Evolutionary conservation across 2,113 vertebrate species (phyloP).

Genomic region (Chrysemys picta): DNA sequence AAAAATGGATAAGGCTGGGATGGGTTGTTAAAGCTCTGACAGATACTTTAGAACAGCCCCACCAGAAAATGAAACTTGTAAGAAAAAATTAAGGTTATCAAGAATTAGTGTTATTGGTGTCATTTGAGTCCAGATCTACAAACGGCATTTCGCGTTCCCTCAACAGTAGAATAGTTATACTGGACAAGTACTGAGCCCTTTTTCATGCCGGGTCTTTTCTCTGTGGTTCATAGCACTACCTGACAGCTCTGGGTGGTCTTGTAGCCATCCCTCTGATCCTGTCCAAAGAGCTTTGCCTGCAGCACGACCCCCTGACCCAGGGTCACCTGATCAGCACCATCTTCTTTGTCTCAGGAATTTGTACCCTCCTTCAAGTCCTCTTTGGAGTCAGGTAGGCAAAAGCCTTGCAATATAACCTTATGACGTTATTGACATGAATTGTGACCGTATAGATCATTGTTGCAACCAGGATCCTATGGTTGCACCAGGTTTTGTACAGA

Average conservation of each 20-base stretch:
- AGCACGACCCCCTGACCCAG: conserved; percentile 92
- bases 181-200: background rate
- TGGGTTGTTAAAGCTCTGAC: background rate
- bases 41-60: background rate
- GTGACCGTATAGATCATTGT: no score
- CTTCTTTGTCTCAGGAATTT: conserved; percentile 95
- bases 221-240: conserved; percentile 86
- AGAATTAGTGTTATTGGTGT: background rate
- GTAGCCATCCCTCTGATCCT: conserved; percentile 92
- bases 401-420: background rate
- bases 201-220: background rate
- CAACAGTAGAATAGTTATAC: rapidly evolving
- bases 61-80: background rate
- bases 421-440: no score
- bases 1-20: background rate
- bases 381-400: conserved; percentile 92
- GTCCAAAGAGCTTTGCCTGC: conserved; percentile 90
- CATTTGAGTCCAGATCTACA: rapidly evolving
- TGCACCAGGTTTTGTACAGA: no score
- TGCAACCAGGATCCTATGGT: no score
- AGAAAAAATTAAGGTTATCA: background rate
- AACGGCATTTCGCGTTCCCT: background rate
- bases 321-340: conserved; percentile 96
- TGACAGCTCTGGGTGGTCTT: conserved; percentile 93
- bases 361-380: conserved; percentile 93